Conservation (phyloP, 2,113 vertebrate species). For the Galeopterus variegatus region DNA sequence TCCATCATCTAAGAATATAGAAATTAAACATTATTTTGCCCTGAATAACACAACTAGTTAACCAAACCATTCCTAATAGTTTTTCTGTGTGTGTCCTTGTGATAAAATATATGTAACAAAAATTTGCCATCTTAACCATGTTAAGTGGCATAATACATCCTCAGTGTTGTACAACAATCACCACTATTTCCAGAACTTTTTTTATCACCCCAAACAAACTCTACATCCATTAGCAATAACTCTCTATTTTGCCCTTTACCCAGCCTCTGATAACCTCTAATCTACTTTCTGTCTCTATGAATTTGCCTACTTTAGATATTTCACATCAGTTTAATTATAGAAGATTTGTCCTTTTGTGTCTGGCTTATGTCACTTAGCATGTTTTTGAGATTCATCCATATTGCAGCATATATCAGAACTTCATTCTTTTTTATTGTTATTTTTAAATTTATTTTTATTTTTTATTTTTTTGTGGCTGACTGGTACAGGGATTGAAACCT, state of each 20-base stretch:
- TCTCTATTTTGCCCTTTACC: not conserved
- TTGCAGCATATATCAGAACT: not conserved
- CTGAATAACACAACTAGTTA: constrained; percentile 14
- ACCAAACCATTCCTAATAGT: not conserved
- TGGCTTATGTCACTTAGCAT: not conserved
- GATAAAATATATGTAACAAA: not conserved
- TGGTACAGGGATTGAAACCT: too few relatives aligned
- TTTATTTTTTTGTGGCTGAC: too few relatives aligned
- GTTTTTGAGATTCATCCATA: constrained; percentile 42
- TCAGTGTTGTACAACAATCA: not conserved
- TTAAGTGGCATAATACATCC: not conserved
- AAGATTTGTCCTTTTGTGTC: constrained; percentile 32
- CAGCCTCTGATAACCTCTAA: not conserved
- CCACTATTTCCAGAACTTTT: not conserved
- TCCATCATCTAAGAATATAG: constrained; percentile 14
- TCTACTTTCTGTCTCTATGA: not conserved
- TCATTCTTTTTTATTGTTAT: constrained; percentile 18
- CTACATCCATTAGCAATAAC: constrained; percentile 10
- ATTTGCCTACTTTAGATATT: constrained; percentile 3
- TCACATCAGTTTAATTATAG: constrained; percentile 16
- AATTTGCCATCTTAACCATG: constrained; percentile 12
- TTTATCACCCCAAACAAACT: not conserved
- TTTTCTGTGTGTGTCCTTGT: not conserved
- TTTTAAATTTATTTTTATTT: too few relatives aligned
- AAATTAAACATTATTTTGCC: constrained; percentile 31